Conservation (phyloP, 2,888 invertebrate genomes). For the Cyclophora punctaria region DNA sequence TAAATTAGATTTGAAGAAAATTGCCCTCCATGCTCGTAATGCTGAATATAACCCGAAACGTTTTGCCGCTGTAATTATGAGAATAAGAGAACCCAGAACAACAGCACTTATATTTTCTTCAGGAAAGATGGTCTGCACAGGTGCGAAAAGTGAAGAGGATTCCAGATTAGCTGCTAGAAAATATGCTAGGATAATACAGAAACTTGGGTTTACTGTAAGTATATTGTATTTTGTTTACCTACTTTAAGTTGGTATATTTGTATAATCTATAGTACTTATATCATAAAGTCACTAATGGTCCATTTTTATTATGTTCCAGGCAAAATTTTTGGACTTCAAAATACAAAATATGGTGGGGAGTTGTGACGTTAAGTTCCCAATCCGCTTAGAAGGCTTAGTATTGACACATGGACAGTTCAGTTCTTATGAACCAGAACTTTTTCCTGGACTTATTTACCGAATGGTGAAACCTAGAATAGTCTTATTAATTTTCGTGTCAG, state of each 20-base stretch:
- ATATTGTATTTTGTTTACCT: background rate
- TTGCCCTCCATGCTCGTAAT: conserved; percentile 97
- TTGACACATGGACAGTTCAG: conserved; percentile 85
- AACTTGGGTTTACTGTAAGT: conserved; percentile 84
- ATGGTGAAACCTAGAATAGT: conserved; percentile 99
- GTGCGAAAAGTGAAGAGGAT: conserved; percentile 87
- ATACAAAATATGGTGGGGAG: conserved; percentile 88
- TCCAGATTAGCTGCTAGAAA: conserved; percentile 86
- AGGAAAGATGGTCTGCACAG: conserved; percentile 90
- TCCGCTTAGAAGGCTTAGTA: conserved; percentile 82
- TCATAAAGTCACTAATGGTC: background rate
- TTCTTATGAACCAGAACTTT: conserved; percentile 97
- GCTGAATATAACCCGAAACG: conserved; percentile 99
- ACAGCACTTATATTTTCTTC: conserved; percentile 86
- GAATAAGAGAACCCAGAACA: conserved; percentile 90
- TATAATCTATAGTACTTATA: too few species aligned
- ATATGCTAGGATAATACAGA: conserved; percentile 89
- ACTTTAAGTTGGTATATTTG: too few species aligned
- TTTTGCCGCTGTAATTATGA: conserved; percentile 99
- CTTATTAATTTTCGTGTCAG: conserved; percentile 97
- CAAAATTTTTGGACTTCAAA: conserved; percentile 87
- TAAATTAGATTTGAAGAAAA: conserved; percentile 96
- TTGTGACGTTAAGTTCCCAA: conserved; percentile 85
- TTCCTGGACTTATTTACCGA: conserved; percentile 98
- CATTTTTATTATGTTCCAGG: conserved; percentile 65